Evolutionary conservation across 1,140 invertebrate species (phyloP), one percentile per base, ranked within the genome.

Genomic region (Centruroides sculpturatus): DNA sequence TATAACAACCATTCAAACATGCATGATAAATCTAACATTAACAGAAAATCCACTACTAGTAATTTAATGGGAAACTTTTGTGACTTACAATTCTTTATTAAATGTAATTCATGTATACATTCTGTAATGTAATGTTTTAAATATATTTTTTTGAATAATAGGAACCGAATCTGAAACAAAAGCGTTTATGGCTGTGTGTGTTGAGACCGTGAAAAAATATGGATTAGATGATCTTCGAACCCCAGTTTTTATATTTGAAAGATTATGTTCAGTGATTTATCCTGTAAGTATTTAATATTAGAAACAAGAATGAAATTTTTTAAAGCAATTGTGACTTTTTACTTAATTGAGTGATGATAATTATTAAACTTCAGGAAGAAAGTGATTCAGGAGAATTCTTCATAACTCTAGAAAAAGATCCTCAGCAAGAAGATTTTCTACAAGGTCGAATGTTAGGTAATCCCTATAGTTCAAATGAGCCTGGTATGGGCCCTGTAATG

Each of bases 381-480:
- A 96, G 94, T 69, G 93, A 97, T 72, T 84, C 94, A 12, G 89
- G 88, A 1, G 94, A 98, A 77, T 98, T 99, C 74, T 93, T 92
- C 75, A 80, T 98, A 50, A 92, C 89, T 0, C 77, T 99, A 12
- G 95, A 98, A 70, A 99, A 99, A 72, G 95, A 98, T 80, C 88
- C 92, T 0, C 93, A 97, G 70, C 95, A 98, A 71, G 95, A 98
- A 77, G 95, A 98, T 75, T 98, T 98, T 75, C 79, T 99, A 62
- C 91, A 92, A 80, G 92, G 92, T 2, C 83, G 94, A 54, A 98
- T 99, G 94, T 77, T 97, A 61, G 93, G 93, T 47, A 98, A 98
- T 79, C 94, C 94, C 1, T 98, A 98, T 75, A 93, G 89, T 54
- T 94, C 89, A 34, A 81, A 85, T 53, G 94, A 98, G 71, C 83